A percentile compares a stretch with the other conserved stretches of the same genome.
Conservation (phyloP, 2,888 invertebrate species). For the Holacanthella duospinosa region DNA sequence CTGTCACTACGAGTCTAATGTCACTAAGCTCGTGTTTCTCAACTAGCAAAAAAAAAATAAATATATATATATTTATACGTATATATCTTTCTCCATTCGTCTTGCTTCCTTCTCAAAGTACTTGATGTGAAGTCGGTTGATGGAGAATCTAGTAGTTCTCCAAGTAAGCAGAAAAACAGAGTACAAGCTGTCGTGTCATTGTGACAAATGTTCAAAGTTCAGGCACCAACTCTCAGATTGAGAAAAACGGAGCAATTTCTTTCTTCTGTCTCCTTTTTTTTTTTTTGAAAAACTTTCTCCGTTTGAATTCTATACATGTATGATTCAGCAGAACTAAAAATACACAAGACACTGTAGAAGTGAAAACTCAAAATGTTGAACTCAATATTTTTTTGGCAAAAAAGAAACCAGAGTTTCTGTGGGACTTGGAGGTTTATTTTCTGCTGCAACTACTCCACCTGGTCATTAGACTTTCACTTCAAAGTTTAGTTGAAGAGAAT, state of each 20-base stretch:
- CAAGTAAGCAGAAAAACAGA: slow-evolving; percentile 2
- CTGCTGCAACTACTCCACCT: neutral
- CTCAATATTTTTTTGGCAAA: neutral
- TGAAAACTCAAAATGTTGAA: neutral
- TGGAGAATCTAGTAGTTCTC: neutral
- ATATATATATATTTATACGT: too few relatives aligned
- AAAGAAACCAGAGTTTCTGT: too few relatives aligned
- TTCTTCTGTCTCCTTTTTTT: neutral
- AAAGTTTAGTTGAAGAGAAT: too few relatives aligned
- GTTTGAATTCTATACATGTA: neutral
- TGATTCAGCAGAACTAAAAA: neutral
- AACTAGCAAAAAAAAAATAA: neutral
- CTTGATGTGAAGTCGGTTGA: neutral
- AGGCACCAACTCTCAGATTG: slow-evolving; percentile 3
- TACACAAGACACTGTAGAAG: neutral
- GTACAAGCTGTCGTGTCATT: slow-evolving; percentile 6
- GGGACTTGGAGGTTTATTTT: neutral
- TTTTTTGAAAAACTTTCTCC: neutral
- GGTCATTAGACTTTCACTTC: neutral
- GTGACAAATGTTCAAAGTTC: slow-evolving; percentile 6
- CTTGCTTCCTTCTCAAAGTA: neutral
- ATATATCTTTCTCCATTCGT: neutral
- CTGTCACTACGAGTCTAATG: neutral
- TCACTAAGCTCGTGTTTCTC: neutral
- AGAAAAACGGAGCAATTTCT: slow-evolving; percentile 2